These are phyloP conservation scores for Gobiocypris rarus DNA, from an alignment of 2,113 vertebrate genomes.

Conservation along the genomic window DNA sequence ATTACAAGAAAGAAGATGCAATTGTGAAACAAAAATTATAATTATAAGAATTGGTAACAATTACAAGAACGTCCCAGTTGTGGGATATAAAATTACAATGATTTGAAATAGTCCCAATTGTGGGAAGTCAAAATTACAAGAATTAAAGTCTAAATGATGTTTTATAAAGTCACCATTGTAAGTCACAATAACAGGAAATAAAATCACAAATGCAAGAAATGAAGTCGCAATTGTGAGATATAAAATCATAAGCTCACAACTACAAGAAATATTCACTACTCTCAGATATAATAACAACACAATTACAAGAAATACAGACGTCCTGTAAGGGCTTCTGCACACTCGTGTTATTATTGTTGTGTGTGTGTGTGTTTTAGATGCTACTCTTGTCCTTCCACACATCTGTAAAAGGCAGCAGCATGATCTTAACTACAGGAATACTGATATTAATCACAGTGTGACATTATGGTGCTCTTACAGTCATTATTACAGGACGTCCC, in stretches of 20 bases:
- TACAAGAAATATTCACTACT: no score
- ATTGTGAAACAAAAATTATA: no score
- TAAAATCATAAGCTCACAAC: neutral
- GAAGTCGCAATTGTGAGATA: neutral
- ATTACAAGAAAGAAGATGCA: no score
- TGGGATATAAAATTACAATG: no score
- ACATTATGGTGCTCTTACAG: neutral
- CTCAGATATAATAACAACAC: no score
- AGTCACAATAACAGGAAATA: neutral
- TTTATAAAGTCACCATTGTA: no score
- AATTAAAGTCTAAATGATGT: neutral
- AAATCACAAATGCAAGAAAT: neutral
- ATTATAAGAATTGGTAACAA: no score
- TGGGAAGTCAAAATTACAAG: neutral
- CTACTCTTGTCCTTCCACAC: neutral
- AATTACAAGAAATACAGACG: no score
- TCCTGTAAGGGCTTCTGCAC: neutral
- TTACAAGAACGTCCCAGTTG: no score
- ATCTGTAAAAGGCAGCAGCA: conserved; percentile 1
- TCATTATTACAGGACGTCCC: neutral
- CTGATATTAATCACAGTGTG: neutral
- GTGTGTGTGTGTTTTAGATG: neutral
- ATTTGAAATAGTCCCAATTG: neutral
- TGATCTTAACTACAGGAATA: neutral
- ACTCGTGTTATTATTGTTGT: neutral